Percentiles rank a stretch among this genome's conserved stretches.
phyloP scores from a whole-genome alignment of 2,888 invertebrate genomes.

The Lepeophtheirus nordmannii region DNA sequence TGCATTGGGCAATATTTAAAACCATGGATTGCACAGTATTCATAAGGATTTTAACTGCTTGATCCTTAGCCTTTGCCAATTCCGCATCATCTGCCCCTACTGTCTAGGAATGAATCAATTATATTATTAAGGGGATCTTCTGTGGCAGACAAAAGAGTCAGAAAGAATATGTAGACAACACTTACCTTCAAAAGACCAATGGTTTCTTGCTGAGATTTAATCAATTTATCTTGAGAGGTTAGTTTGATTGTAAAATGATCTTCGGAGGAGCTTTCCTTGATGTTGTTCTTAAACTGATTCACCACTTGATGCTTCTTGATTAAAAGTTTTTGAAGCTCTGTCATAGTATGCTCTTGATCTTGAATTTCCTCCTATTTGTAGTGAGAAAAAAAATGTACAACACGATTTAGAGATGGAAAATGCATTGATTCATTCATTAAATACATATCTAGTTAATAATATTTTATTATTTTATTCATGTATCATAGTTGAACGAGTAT shows the following conservation, averaged over 20 bases:
- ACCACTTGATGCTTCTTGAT: not conserved
- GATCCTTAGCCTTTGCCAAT: not conserved
- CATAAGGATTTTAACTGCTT: not conserved
- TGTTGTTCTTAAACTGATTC: slow-evolving; percentile 2
- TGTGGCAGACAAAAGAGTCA: not conserved
- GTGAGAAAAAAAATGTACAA: not conserved
- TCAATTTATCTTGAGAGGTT: not conserved
- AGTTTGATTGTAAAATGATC: slow-evolving; percentile 1
- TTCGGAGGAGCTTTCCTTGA: not conserved
- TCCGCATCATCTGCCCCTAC: not conserved
- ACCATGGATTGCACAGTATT: not conserved
- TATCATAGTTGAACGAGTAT: no score
- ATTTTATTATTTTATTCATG: not conserved
- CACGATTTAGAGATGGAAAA: not conserved
- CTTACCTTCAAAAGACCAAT: not conserved
- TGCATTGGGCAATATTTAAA: not conserved
- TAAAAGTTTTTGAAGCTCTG: not conserved
- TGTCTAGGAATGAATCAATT: not conserved
- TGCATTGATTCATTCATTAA: not conserved
- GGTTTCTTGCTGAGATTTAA: not conserved
- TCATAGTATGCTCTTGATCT: not conserved
- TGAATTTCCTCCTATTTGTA: not conserved
- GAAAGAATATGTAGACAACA: no score
- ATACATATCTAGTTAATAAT: not conserved
- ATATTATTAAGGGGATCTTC: not conserved